Evolutionary conservation across 1,140 invertebrate genomes (phyloP).

Genomic region (Archivesica marissinica): DNA sequence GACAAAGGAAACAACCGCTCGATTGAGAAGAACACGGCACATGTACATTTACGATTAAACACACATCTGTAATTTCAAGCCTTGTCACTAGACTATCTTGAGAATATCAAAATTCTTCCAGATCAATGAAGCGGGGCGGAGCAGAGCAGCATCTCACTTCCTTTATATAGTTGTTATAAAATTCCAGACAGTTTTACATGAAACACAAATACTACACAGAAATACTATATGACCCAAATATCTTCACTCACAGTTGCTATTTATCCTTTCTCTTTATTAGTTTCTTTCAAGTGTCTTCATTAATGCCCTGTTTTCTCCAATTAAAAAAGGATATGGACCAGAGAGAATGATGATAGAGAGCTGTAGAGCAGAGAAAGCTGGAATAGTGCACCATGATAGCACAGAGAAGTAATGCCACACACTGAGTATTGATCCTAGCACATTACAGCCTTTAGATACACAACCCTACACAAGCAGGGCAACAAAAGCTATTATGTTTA

Average conservation of each 20-base stretch:
- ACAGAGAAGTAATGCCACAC: background rate
- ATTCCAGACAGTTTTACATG: background rate
- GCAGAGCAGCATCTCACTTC: background rate
- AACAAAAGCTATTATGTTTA: constrained; percentile 33
- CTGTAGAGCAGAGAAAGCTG: background rate
- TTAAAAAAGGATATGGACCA: too few relatives aligned
- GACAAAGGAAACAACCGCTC: constrained; percentile 17
- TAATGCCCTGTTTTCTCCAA: too few relatives aligned
- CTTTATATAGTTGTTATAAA: background rate
- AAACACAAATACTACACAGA: constrained; percentile 8
- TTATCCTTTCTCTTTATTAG: background rate
- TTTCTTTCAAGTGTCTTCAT: background rate
- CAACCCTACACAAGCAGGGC: constrained; percentile 1
- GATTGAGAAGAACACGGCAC: background rate
- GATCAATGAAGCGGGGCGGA: background rate
- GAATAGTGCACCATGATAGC: constrained; percentile 1
- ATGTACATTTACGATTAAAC: constrained; percentile 34
- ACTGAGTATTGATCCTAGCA: constrained; percentile 2
- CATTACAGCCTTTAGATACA: constrained; percentile 26
- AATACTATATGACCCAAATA: constrained; percentile 31
- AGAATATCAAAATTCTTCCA: too few relatives aligned
- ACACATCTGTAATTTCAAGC: background rate
- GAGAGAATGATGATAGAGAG: too few relatives aligned
- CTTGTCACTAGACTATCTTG: background rate
- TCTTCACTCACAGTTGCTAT: background rate